Base-by-base conservation (phyloP, 2,797 vertebrate genomes). In the Danio kyathit region DNA sequence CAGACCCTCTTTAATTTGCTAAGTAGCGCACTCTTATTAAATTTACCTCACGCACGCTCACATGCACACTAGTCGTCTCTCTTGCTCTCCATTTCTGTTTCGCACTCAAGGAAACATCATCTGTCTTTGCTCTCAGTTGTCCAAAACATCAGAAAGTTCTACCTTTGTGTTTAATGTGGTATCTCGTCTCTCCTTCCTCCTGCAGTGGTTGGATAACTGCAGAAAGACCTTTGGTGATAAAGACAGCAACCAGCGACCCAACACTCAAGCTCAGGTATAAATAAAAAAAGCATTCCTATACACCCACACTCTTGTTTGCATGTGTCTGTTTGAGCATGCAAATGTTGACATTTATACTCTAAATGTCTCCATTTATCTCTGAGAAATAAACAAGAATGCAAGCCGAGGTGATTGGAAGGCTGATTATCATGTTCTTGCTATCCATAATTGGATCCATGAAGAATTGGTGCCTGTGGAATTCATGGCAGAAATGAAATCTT, bases 201-300 rank as follows among this genome's bases (percentile, higher is more conserved):
- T 89, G n/a, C 77, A 99, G 98, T 99, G 98, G 98, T 91, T 99
- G 81, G 95, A 97, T 76, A 96, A 98, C 89, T 99, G 97, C 92
- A 97, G 95, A 93, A 97, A 96, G 88, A 98, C 97, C 1, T 99
- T 99, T 85, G 95, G 97, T 72, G 94, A 95, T 83, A 96, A 96
- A 90, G 95, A 97, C 73, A 89, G 94, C 85, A 89, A 90, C 88
- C 96, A 94, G 56, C 90, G 87, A 76, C 85, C 92, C 63, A 95
- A 94, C 75, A 95, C 94, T 83, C 96, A 96, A 51, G 93, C 95
- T 81, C 96, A 99, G 94, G 98, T 99, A 95, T 82, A 87, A 29
- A 29, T 29, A 29, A 79, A 48, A 1, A 49, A 56, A 61, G 64
- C 51, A 49, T 71, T 9, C 5, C 2, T 9, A 51, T 14, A 54